Evolutionary conservation across 2,888 invertebrate genomes (phyloP).

Genomic region (Metallyticus violacea): DNA sequence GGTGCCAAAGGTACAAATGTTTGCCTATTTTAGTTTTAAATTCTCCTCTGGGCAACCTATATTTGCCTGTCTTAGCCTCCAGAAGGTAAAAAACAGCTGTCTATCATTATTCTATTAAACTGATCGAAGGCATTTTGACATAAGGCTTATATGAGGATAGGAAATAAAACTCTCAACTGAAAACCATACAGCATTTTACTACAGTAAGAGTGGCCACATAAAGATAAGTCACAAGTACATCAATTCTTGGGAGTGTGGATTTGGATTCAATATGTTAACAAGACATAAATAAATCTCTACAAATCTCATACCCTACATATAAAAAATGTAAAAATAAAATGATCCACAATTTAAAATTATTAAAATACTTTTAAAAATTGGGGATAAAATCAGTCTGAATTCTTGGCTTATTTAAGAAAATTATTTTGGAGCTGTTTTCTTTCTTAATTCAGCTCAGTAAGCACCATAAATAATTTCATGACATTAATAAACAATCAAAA

Average conservation of each 20-base stretch:
- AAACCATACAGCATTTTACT: constrained; percentile 18
- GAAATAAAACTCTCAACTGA: not conserved
- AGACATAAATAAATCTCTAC: not conserved
- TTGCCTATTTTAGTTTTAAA: too few species aligned
- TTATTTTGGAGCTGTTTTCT: not conserved
- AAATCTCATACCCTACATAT: not conserved
- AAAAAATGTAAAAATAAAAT: constrained; percentile 15
- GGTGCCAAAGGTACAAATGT: too few species aligned
- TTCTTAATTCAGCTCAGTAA: not conserved
- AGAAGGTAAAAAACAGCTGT: too few species aligned
- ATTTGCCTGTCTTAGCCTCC: too few species aligned
- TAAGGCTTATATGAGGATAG: not conserved
- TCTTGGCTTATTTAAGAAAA: not conserved
- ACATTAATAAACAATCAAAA: not conserved
- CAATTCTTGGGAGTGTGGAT: constrained; percentile 11
- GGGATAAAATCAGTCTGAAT: not conserved
- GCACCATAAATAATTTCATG: not conserved
- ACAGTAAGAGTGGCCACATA: constrained; percentile 12
- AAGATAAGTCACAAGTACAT: constrained; percentile 15
- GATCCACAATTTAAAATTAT: not conserved
- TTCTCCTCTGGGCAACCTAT: too few species aligned
- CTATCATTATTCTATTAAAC: too few species aligned
- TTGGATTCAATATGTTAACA: constrained; percentile 11
- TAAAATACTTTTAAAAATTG: not conserved
- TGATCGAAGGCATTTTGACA: too few species aligned